Evolutionary conservation across 2,797 vertebrate species (phyloP), one percentile per base, ranked within the genome.

Genomic region (Adrianichthys oophorus): DNA sequence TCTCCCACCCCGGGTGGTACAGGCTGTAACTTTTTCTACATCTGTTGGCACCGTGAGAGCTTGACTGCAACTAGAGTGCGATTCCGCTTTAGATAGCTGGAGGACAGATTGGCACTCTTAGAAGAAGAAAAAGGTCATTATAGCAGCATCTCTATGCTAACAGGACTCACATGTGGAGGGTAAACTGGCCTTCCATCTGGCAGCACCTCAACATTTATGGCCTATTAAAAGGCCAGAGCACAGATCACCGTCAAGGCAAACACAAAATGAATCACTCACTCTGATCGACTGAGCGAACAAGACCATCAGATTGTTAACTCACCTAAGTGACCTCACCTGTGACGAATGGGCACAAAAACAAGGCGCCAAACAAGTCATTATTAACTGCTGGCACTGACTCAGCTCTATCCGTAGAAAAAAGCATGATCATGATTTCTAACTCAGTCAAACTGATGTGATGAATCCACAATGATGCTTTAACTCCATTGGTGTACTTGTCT

Each of bases 151-250:
- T 59, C 46, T 1, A 13, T 76, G 70, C 79, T 82, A 83, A 72
- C 60, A 52, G 15, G 14, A 73, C 68, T 78, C 82, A 80, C 84
- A 43, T 78, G 81, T 62, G 74, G 61, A 57, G 46, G 57, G 68
- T 71, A 59, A 82, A 78, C 61, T 44, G 16, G 52, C 4, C n/a
- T 63, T 78, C 56, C 54, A 59, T 66, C 73, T 65, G 76, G 66
- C 78, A 72, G 23, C 7, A 51, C 16, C 56, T 53, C 41, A 47
- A 55, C 50, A 67, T 81, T 87, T 61, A 85, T 68, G 48, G 70
- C 15, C 79, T 49, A 70, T 82, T 78, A 76, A 76, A 67, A 44
- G 32, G 37, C 16, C 62, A 42, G 40, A 70, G 65, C 26, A 65
- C 51, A 56, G 48, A 78, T 70, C 59, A 32, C 50, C 64, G 56